These are phyloP conservation scores for Pollenia angustigena DNA, from an alignment of 2,888 invertebrate species.

Conservation along the genomic window DNA sequence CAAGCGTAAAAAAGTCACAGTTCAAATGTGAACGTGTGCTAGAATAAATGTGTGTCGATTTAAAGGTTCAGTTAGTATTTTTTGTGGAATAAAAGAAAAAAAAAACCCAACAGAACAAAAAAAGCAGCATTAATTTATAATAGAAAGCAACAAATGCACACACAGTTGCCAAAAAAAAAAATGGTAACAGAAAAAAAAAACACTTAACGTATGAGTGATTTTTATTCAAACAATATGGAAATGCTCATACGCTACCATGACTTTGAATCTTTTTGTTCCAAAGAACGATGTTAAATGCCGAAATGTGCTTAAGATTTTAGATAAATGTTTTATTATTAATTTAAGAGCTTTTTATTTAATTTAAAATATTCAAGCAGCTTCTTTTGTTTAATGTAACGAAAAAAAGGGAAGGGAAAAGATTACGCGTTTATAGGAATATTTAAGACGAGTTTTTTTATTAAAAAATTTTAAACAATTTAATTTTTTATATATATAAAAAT, in stretches of 20 bases:
- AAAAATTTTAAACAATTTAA: no score
- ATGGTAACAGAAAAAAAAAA: background rate
- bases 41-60: constrained; percentile 13
- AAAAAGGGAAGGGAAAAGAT: no score
- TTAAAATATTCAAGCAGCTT: no score
- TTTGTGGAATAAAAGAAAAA: background rate
- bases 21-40: constrained; percentile 24
- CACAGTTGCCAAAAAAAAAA: background rate
- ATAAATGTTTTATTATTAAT: no score
- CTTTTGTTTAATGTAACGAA: no score
- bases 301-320: background rate
- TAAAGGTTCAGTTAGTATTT: constrained; percentile 26
- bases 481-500: no score
- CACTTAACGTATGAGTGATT: constrained; percentile 64
- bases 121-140: constrained; percentile 22
- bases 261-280: background rate
- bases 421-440: no score
- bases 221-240: constrained; percentile 18
- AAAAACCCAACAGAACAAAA: background rate
- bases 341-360: no score
- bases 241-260: constrained; percentile 47
- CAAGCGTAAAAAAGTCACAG: constrained; percentile 29
- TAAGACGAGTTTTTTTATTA: no score
- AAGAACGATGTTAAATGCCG: background rate
- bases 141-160: background rate